Evolutionary conservation across 1,140 invertebrate genomes (phyloP).

Genomic region (Lucilia cuprina): DNA sequence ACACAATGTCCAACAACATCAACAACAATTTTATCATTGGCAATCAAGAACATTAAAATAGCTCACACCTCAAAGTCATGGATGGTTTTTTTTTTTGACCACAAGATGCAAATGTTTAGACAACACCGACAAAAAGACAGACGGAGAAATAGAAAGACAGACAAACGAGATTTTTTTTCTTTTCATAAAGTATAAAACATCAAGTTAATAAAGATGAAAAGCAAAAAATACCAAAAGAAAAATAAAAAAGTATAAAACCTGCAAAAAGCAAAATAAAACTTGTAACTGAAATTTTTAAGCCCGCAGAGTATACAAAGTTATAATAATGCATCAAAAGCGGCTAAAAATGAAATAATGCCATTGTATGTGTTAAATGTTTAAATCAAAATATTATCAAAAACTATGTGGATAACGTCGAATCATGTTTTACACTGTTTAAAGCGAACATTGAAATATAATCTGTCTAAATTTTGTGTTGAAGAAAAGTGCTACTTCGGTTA

Average conservation of each 20-base stretch:
- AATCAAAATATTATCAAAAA: background rate
- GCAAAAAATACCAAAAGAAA: background rate
- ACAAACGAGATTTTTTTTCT: background rate
- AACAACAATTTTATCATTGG: constrained; percentile 29
- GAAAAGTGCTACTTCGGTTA: too few species aligned
- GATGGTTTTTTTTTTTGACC: background rate
- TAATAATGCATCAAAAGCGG: constrained; percentile 31
- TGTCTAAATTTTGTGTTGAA: too few species aligned
- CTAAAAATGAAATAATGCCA: constrained; percentile 29
- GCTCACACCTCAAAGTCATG: constrained; percentile 34
- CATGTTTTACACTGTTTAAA: too few species aligned
- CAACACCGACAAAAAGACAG: constrained; percentile 44
- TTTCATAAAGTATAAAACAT: background rate
- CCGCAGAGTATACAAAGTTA: constrained; percentile 21
- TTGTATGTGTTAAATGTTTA: background rate
- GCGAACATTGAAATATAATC: too few species aligned
- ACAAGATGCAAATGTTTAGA: constrained; percentile 33
- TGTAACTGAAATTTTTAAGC: constrained; percentile 45
- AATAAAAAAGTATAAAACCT: background rate
- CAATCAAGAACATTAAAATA: constrained; percentile 33
- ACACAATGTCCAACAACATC: background rate
- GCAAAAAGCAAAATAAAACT: constrained; percentile 45
- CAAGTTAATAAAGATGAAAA: background rate
- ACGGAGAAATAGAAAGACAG: constrained; percentile 39
- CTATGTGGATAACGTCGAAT: too few species aligned